Evolutionary conservation across 2,113 vertebrate species (phyloP).

Genomic region (Fulica atra): DNA sequence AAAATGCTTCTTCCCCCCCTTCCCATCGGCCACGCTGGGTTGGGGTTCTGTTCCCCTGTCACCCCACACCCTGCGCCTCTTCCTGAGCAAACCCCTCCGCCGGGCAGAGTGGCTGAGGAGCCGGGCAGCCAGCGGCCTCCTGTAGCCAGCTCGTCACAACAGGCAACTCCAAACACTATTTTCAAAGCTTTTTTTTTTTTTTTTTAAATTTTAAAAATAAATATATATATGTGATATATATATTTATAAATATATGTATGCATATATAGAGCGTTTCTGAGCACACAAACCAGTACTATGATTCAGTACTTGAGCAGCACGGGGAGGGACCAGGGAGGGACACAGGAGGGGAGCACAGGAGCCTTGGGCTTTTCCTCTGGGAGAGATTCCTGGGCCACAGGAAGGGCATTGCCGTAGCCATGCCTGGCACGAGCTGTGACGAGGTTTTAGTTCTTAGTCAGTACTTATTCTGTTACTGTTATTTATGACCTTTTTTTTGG

Average conservation of each 20-base stretch:
- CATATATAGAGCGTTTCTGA: slow-evolving; percentile 69
- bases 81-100: not conserved
- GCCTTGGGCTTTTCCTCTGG: not conserved
- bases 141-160: not conserved
- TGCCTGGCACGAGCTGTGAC: not conserved
- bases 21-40: not conserved
- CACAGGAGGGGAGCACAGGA: too few relatives aligned
- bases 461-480: slow-evolving; percentile 16
- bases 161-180: slow-evolving; percentile 63
- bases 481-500: slow-evolving; percentile 11
- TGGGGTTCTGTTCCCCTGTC: slow-evolving; percentile 28
- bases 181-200: slow-evolving; percentile 49
- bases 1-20: not conserved
- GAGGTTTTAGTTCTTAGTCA: not conserved
- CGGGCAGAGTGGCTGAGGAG: not conserved
- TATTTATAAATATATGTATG: slow-evolving; percentile 37
- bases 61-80: slow-evolving; percentile 73
- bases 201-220: not conserved
- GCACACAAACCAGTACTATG: slow-evolving; percentile 31
- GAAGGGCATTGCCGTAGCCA: slow-evolving; percentile 6
- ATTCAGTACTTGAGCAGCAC: slow-evolving; percentile 9
- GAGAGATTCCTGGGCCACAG: slow-evolving; percentile 16
- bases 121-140: not conserved
- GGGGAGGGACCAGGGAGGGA: not conserved
- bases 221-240: slow-evolving; percentile 41